These are phyloP conservation scores for Rhinogobius similis DNA, from an alignment of 2,113 vertebrate species.

Conservation along the genomic window DNA sequence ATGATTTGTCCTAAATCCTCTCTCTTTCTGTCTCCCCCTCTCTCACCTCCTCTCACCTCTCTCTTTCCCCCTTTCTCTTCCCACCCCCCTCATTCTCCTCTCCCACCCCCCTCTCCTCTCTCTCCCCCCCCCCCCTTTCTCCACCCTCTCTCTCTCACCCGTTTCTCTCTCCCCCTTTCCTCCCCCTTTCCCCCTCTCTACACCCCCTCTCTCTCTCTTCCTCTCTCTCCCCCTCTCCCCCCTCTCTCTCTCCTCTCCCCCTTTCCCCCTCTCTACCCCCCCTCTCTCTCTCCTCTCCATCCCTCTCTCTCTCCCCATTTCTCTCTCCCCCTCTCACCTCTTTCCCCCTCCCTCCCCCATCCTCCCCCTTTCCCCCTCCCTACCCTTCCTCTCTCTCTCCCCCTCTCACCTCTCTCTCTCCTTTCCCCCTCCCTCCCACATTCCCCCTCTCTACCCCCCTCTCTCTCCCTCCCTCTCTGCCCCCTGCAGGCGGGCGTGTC, in stretches of 20 bases:
- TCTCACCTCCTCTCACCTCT: too few relatives aligned
- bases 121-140: background rate
- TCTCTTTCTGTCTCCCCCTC: too few relatives aligned
- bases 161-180: background rate
- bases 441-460: constrained; percentile 83
- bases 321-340: background rate
- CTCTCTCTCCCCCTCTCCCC: too few relatives aligned
- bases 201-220: too few relatives aligned
- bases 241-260: too few relatives aligned
- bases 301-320: background rate
- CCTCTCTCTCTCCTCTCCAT: too few relatives aligned
- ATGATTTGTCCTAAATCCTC: too few relatives aligned
- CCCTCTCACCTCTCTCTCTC: background rate
- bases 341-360: background rate
- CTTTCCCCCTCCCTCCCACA: background rate
- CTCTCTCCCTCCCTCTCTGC: constrained; percentile 79
- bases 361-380: background rate
- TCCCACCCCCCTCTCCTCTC: too few relatives aligned
- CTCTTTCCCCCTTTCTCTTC: too few relatives aligned
- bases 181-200: background rate
- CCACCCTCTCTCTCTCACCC: background rate
- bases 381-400: background rate
- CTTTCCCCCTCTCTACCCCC: background rate
- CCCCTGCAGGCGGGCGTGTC: constrained; percentile 86
- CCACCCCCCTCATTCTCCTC: too few relatives aligned